A percentile compares a stretch with the other conserved stretches of the same genome.
phyloP scores from a whole-genome alignment of 1,140 invertebrate species.

The Hylaeus anthracinus region DNA sequence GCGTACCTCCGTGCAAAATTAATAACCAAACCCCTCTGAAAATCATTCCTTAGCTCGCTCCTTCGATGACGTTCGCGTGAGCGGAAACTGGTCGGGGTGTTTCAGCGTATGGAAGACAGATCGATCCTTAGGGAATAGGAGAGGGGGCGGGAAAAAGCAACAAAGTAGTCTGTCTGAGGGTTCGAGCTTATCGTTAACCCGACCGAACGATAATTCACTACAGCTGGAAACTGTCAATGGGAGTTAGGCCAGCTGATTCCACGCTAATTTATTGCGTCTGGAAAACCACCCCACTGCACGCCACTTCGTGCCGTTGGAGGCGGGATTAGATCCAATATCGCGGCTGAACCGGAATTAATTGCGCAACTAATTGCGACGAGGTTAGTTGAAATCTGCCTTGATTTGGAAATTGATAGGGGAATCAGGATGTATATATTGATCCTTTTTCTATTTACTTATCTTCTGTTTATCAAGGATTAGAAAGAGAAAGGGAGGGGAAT shows the following conservation, averaged over 20 bases:
- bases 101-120: conserved; percentile 30
- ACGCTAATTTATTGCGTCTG: conserved; percentile 23
- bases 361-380: not conserved
- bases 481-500: too few relatives aligned
- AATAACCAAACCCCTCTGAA: conserved; percentile 18
- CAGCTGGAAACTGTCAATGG: conserved; percentile 38
- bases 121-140: not conserved
- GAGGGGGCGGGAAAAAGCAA: conserved; percentile 12
- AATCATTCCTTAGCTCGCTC: conserved; percentile 16
- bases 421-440: too few relatives aligned
- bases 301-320: not conserved
- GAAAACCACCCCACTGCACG: not conserved
- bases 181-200: conserved; percentile 22
- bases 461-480: too few relatives aligned
- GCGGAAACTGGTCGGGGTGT: not conserved
- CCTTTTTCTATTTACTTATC: too few relatives aligned
- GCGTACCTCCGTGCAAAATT: conserved; percentile 1
- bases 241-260: conserved; percentile 27
- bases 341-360: not conserved
- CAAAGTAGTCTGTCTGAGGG: conserved; percentile 5
- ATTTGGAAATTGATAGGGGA: too few relatives aligned
- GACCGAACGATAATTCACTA: conserved; percentile 40
- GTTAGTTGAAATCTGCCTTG: too few relatives aligned
- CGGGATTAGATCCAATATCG: conserved; percentile 18
- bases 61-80: conserved; percentile 4